A percentile compares a stretch with the other conserved stretches of the same genome.
Conservation (phyloP, 2,113 vertebrate genomes). For the Poicephalus meyeri region DNA sequence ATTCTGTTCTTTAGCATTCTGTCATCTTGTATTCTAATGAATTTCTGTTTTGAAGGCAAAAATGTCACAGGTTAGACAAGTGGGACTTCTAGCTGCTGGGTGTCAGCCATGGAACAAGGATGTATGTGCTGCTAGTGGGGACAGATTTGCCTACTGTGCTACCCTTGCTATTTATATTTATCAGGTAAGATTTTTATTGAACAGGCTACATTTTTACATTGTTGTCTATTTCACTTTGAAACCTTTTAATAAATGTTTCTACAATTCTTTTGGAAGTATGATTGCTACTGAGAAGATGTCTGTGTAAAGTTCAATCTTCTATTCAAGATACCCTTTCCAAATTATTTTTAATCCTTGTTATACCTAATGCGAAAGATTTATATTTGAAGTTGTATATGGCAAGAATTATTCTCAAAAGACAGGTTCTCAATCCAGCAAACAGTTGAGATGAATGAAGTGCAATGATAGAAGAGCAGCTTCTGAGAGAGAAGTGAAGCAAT, state of each 20-base stretch:
- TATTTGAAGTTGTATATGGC: background rate
- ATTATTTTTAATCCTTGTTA: background rate
- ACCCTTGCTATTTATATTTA: constrained; percentile 96
- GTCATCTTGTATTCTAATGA: background rate
- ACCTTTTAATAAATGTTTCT: background rate
- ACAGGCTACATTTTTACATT: background rate
- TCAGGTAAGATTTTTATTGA: constrained; percentile 79
- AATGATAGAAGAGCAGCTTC: background rate
- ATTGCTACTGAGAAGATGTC: background rate
- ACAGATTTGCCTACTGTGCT: constrained; percentile 96
- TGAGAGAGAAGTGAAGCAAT: background rate
- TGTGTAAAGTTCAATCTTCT: background rate
- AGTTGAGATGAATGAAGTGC: background rate
- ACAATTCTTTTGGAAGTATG: background rate
- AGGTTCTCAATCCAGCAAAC: background rate
- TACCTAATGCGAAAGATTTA: background rate
- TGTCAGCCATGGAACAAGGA: constrained; percentile 99
- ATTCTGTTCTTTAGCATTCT: background rate
- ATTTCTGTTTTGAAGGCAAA: constrained; percentile 72
- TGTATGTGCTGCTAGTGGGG: constrained; percentile 91
- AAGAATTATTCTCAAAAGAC: background rate
- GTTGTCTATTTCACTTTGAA: background rate
- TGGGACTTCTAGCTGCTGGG: constrained; percentile 92
- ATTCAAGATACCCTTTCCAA: background rate
- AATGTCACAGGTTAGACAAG: constrained; percentile 97